A percentile compares a stretch with the other conserved stretches of the same genome.
Conservation (phyloP, 2,797 vertebrate genomes). For the Babyrousa celebensis region DNA sequence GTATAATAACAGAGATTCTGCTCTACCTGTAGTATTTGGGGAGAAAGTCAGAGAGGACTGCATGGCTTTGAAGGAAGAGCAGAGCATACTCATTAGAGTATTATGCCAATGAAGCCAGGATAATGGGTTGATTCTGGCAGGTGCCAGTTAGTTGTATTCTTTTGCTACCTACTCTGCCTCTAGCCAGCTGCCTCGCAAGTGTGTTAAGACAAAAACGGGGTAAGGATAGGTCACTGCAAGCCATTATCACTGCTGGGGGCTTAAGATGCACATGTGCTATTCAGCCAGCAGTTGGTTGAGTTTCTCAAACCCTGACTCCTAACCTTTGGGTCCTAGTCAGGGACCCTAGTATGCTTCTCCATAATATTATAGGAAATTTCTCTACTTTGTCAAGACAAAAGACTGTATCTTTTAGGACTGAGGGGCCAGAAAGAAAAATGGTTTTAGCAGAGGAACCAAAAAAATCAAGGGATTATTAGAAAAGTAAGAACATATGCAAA, state of each 20-base stretch:
- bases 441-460: constrained; percentile 32
- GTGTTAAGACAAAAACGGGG: neutral
- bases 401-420: neutral
- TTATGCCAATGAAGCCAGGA: neutral
- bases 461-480: constrained; percentile 63
- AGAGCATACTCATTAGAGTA: neutral
- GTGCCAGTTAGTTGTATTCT: neutral
- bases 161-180: neutral
- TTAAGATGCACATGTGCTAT: neutral
- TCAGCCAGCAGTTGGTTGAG: neutral
- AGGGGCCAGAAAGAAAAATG: constrained; percentile 40
- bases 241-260: neutral
- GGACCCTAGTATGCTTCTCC: neutral
- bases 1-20: neutral
- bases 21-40: neutral
- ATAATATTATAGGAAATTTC: neutral
- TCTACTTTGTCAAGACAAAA: constrained; percentile 27
- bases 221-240: neutral
- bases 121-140: neutral
- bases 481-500: constrained; percentile 67
- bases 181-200: neutral
- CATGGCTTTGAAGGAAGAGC: neutral
- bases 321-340: neutral
- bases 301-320: neutral
- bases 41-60: neutral